Conservation (phyloP, 2,888 invertebrate species). For the Drosophila meridiana region DNA sequence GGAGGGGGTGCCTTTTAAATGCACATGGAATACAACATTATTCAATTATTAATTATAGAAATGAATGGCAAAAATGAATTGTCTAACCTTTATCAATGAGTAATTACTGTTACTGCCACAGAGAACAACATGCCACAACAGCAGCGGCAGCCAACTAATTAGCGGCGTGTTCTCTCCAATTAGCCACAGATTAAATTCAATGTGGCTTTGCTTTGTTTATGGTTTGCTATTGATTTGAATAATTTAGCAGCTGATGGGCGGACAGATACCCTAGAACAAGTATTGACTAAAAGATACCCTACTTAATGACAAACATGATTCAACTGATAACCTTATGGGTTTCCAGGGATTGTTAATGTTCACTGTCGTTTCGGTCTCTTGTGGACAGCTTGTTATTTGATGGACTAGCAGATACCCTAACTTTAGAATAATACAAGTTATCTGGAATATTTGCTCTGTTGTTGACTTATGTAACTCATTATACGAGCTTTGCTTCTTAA, state of each 20-base stretch:
- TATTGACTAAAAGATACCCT: background rate
- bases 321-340: background rate
- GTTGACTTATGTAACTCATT: too few relatives aligned
- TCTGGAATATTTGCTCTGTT: too few relatives aligned
- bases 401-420: background rate
- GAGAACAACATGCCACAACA: slow-evolving; percentile 33
- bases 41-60: slow-evolving; percentile 65
- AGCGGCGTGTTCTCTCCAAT: slow-evolving; percentile 58
- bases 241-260: background rate
- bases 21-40: slow-evolving; percentile 41
- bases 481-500: too few relatives aligned
- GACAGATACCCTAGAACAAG: background rate
- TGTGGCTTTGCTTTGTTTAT: slow-evolving; percentile 10
- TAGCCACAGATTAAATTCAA: slow-evolving; percentile 58
- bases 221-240: slow-evolving; percentile 11
- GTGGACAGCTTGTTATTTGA: background rate
- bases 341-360: background rate
- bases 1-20: slow-evolving; percentile 30
- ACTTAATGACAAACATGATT: background rate
- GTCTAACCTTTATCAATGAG: slow-evolving; percentile 25
- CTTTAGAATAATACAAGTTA: too few relatives aligned
- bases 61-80: slow-evolving; percentile 15
- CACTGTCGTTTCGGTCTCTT: background rate
- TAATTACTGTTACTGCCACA: slow-evolving; percentile 32
- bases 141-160: slow-evolving; percentile 47